Evolutionary conservation across 2,888 invertebrate genomes (phyloP).

Genomic region (Drosophila tanythrix): DNA sequence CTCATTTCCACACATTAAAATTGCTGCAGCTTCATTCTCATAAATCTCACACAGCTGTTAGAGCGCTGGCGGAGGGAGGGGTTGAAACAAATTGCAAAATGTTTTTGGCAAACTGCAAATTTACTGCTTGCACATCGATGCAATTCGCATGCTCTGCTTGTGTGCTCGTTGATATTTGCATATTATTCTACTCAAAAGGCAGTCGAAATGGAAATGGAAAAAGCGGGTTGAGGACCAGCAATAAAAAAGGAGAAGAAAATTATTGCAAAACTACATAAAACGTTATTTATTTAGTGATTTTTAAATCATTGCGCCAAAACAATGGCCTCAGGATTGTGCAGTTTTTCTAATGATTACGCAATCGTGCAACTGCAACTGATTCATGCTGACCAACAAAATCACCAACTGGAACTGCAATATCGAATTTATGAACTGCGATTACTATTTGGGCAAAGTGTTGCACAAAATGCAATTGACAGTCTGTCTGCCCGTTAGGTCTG

Average conservation of each 20-base stretch:
- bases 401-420: slow-evolving; percentile 27
- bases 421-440: slow-evolving; percentile 65
- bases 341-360: slow-evolving; percentile 56
- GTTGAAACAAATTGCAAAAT: slow-evolving; percentile 67
- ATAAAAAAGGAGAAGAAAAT: slow-evolving; percentile 17
- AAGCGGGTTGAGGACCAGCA: neutral
- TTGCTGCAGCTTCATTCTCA: slow-evolving; percentile 52
- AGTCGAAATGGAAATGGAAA: slow-evolving; percentile 70
- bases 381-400: slow-evolving; percentile 67
- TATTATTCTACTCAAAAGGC: slow-evolving; percentile 77
- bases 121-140: slow-evolving; percentile 62
- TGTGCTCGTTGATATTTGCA: slow-evolving; percentile 63
- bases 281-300: slow-evolving; percentile 67
- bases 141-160: slow-evolving; percentile 28
- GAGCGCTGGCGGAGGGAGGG: neutral
- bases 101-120: slow-evolving; percentile 77
- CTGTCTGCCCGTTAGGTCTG: slow-evolving; percentile 46
- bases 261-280: slow-evolving; percentile 52
- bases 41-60: slow-evolving; percentile 52
- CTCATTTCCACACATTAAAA: slow-evolving; percentile 78
- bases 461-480: slow-evolving; percentile 31
- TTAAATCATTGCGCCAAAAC: slow-evolving; percentile 24
- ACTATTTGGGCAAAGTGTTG: slow-evolving; percentile 59
- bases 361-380: slow-evolving; percentile 63
- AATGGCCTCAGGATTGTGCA: slow-evolving; percentile 56